Base-by-base conservation (phyloP, 2,113 vertebrate genomes). In the Camarhynchus parvulus region DNA sequence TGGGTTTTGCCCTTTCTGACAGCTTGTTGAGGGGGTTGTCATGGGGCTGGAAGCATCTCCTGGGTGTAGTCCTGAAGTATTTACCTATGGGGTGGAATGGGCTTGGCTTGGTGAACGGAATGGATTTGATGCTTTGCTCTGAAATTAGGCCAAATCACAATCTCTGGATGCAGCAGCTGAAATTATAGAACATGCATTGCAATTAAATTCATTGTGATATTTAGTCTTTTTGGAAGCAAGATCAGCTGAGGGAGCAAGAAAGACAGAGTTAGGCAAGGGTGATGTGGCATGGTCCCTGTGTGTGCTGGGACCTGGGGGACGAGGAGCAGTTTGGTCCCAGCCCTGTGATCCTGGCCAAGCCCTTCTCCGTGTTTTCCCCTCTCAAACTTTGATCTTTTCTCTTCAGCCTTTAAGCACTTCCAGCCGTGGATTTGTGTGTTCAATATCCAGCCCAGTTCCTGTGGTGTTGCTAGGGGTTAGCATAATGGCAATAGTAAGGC, bases 301-400 rank as follows among this genome's bases (percentile, higher is more conserved):
- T 3, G 3, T 9, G 6, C 37, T 24, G 24, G 84, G 64, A 21
- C 28, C 42, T 7, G 69, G 37, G 77, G 19, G 23, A 33, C 0
- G 20, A 87, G 89, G 44, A 78, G 62, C n/a, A 4, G 33, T 79
- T 17, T 12, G 20, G 49, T 46, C 53, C 68, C 58, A 50, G 58
- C 82, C 4, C 0, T 23, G 44, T 35, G 84, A 79, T 89, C 75
- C 64, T 73, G 68, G 68, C 76, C 89, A 25, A 92, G 9, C 46
- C 41, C 33, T 85, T 84, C 74, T 91, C 58, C 18, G 35, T 82
- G 58, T 84, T 96, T 94, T 75, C 61, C n/a, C 41, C 53, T 53
- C 53, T 86, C 90, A 8, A 39, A 67, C 94, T 92, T 95, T 94
- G 90, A 95, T 96, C 92, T 95, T 94, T 95, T 93, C 62, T 91